Base-by-base conservation (phyloP, 1,140 invertebrate species). In the Pararge aegeria region DNA sequence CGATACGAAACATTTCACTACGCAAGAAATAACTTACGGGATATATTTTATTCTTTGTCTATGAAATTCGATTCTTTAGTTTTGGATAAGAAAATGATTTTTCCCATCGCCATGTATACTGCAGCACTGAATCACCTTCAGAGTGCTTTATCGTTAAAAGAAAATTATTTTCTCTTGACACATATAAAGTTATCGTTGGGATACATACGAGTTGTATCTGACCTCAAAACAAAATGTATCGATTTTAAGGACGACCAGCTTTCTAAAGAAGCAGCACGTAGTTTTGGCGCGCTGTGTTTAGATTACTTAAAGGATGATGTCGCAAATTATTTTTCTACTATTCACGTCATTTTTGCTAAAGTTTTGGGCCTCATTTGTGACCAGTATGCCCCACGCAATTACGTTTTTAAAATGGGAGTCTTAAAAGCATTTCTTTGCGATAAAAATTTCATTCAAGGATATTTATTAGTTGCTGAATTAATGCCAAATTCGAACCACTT, bases 151-250 rank as follows among this genome's bases (percentile, higher is more conserved):
- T 34, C 70, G 15, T 2, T 38, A 7, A 18, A 55, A 38, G 56
- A 71, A 21, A 69, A 78, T 34, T 83, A 83, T 50, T n/a, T 59
- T 24, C 19, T 66, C 6, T 24, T 75, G 42, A 73, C 59, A n/a
- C 51, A 51, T 44, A 69, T 65, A 61, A 74, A 68, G 55, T 49
- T 81, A n/a, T 46, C 60, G 37, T 44, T 57, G 12, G 55, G 49
- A 34, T 70, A 48, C 37, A 38, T 70, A 6, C 58, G 60, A 37
- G 38, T 70, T 38, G 16, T 78, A 9, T 37, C 67, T 3, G 29
- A 57, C 4, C 37, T 60, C 13, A n/a, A n/a, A n/a, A 5, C 2
- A 13, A 30, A 51, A 54, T 1, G 10, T 34, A 37, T n/a, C 24
- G 27, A 7, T 27, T 16, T 7, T n/a, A n/a, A n/a, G n/a, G n/a